Conservation (phyloP, 2,113 vertebrate species). For the Rallus limicola region DNA sequence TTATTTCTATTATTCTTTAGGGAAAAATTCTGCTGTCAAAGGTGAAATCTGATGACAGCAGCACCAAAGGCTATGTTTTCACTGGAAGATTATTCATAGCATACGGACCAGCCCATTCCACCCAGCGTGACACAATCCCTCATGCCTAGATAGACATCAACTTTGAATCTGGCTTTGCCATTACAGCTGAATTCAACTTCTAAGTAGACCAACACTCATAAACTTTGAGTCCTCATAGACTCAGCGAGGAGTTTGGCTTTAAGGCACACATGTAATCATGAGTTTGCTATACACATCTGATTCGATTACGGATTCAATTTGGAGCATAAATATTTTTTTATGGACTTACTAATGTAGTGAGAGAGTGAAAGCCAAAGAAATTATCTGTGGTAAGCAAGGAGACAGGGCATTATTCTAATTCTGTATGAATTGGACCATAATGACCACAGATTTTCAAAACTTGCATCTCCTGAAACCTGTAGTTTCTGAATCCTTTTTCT, state of each 20-base stretch:
- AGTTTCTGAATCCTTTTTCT: background rate
- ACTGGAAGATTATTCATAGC: background rate
- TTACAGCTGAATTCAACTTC: background rate
- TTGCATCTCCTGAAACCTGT: background rate
- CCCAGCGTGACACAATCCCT: background rate
- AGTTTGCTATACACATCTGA: background rate
- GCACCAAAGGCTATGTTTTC: constrained; percentile 22
- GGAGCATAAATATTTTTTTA: background rate
- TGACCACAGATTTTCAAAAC: background rate
- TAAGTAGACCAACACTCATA: background rate
- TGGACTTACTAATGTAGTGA: background rate
- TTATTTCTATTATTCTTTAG: constrained; percentile 51
- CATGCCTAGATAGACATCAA: background rate
- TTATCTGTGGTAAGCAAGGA: background rate
- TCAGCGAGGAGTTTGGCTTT: background rate
- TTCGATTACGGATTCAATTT: background rate
- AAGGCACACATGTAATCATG: background rate
- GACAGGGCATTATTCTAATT: background rate
- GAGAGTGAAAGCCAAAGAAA: background rate
- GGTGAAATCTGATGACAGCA: constrained; percentile 13
- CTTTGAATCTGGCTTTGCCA: background rate
- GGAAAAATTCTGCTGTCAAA: constrained; percentile 46
- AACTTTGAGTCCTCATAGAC: background rate
- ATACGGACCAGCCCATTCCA: background rate
- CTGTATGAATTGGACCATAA: background rate